Conservation (phyloP, 2,113 vertebrate genomes). For the Myrmecobius fasciatus region DNA sequence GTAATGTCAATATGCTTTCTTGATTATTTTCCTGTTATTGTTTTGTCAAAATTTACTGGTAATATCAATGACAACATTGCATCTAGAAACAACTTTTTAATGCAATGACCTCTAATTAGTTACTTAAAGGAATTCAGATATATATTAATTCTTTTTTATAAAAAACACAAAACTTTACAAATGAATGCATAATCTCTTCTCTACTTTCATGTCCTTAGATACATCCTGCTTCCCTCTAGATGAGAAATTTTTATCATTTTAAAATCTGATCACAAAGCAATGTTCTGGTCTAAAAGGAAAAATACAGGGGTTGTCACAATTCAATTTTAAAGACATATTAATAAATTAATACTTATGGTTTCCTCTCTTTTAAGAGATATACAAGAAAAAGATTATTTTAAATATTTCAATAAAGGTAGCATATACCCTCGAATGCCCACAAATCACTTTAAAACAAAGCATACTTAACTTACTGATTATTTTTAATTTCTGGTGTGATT, state of each 20-base stretch:
- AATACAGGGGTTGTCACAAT: not conserved
- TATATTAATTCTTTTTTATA: too few relatives aligned
- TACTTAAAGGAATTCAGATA: too few relatives aligned
- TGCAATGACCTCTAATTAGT: too few relatives aligned
- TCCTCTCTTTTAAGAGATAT: not conserved
- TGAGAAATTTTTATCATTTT: not conserved
- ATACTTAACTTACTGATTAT: too few relatives aligned
- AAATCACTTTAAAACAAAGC: not conserved
- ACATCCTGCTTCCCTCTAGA: not conserved
- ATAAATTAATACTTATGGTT: not conserved
- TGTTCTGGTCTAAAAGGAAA: not conserved
- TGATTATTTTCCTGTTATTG: too few relatives aligned
- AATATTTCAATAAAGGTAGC: not conserved
- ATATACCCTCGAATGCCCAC: not conserved
- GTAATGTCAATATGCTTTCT: too few relatives aligned
- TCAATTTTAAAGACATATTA: not conserved
- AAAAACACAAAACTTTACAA: not conserved
- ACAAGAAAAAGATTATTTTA: not conserved
- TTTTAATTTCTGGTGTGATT: too few relatives aligned
- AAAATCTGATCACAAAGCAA: not conserved
- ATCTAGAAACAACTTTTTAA: too few relatives aligned
- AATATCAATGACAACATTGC: too few relatives aligned
- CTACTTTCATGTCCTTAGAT: not conserved
- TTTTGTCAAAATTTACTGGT: too few relatives aligned
- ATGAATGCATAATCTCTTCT: too few relatives aligned